Base-by-base conservation (phyloP, 1,140 invertebrate species). In the Penaeus chinensis region DNA sequence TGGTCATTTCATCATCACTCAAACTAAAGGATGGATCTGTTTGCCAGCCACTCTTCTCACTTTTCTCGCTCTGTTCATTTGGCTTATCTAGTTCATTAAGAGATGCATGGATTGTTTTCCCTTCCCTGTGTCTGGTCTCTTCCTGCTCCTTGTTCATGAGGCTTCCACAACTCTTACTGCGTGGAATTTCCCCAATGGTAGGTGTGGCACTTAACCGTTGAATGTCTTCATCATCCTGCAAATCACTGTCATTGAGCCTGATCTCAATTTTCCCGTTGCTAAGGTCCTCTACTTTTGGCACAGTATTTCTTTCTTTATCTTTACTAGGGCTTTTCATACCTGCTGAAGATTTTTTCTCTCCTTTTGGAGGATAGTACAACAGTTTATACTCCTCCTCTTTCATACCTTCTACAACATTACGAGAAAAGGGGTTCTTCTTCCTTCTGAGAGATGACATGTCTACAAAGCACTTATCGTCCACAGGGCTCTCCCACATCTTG, bases 401-500 rank as follows among this genome's bases (percentile, higher is more conserved):
- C 80, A 89, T 90, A 16, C 88, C 87, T 66, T 87, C 89, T 3
- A 85, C 87, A 47, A 88, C 82, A 84, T 82, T 88, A 60, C 80
- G 74, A 37, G 78, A 86, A 37, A 86, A 88, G n/a, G 65, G 87
- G 66, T 88, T 88, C 65, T 88, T 88, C 76, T 88, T 88, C 66
- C 62, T 88, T 42, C 80, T 88, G 18, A 87, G 42, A 20, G 86
- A 42, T 60, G 82, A 76, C 5, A 80, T 47, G n/a, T 88, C 87
- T 37, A 88, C 76, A 82, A 89, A 89, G 60, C 84, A 84, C 54
- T 79, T 90, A 27, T 83, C 86, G 37, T 84, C 83, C 47, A 82
- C 82, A 42, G 88, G 87, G 37, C 76, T 87, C n/a, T 90, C 81
- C 88, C 89, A 89, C 83, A 89, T 88, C 54, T 90, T 90, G 47